Conservation (phyloP, 2,797 vertebrate genomes). For the Ataeniobius toweri region DNA sequence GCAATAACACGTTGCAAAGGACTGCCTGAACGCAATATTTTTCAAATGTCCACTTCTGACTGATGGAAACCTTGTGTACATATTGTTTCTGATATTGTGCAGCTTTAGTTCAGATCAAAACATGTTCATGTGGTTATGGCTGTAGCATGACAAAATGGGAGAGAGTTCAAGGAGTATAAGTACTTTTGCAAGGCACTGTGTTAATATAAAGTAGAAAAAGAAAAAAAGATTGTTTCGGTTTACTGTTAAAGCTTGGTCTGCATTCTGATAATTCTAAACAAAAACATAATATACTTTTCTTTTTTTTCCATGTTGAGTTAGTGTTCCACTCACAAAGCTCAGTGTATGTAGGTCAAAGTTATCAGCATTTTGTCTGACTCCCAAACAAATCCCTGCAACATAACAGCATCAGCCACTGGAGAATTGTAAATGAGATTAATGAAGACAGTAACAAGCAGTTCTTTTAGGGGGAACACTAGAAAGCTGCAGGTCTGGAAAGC, state of each 20-base stretch:
- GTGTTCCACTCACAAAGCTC: constrained; percentile 22
- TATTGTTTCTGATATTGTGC: no score
- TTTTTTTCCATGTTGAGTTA: background rate
- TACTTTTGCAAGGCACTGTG: background rate
- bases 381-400: constrained; percentile 48
- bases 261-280: background rate
- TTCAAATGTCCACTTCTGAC: no score
- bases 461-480: background rate
- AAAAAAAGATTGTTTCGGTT: background rate
- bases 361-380: constrained; percentile 38
- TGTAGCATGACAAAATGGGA: background rate
- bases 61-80: background rate
- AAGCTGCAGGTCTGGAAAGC: constrained; percentile 62
- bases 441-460: constrained; percentile 52
- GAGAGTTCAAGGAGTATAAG: background rate
- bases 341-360: constrained; percentile 19
- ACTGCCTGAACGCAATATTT: background rate
- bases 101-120: background rate
- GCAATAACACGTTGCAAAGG: background rate
- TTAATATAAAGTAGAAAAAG: background rate
- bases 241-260: background rate
- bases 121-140: background rate
- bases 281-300: background rate
- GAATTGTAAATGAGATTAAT: constrained; percentile 75
- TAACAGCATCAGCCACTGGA: constrained; percentile 63